Evolutionary conservation across 2,113 vertebrate species (phyloP).

Genomic region (Lampris megalopsis): DNA sequence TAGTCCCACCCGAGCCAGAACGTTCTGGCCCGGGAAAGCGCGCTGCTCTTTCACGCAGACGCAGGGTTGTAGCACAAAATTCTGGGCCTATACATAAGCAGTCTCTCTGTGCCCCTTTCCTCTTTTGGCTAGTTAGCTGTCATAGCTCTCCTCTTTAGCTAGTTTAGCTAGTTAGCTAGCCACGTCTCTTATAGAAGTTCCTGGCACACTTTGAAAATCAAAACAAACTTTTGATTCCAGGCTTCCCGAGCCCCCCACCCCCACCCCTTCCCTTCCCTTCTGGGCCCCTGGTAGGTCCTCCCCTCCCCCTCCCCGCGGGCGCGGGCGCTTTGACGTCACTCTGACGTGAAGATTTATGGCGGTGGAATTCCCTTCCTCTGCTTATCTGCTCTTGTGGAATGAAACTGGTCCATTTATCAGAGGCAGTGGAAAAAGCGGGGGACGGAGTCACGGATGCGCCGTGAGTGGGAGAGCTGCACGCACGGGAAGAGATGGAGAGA

Average conservation of each 20-base stretch:
- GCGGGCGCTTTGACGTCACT: slow-evolving; percentile 50
- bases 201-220: no score
- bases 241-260: no score
- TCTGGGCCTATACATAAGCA: no score
- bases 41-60: slow-evolving; percentile 1
- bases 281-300: no score
- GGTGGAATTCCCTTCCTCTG: slow-evolving; percentile 71
- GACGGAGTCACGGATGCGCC: slow-evolving; percentile 53
- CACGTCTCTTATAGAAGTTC: no score
- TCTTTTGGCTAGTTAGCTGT: no score
- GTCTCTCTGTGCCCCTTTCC: no score
- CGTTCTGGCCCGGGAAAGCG: slow-evolving; percentile 18
- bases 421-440: slow-evolving; percentile 39
- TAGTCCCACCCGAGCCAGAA: slow-evolving; percentile 29
- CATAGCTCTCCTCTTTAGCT: no score
- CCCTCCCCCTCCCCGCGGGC: no score
- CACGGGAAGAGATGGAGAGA: slow-evolving; percentile 7
- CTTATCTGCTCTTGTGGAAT: slow-evolving; percentile 67
- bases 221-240: no score
- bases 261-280: no score
- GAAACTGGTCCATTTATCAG: slow-evolving; percentile 76
- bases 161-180: no score
- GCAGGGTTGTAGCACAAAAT: slow-evolving; percentile 33
- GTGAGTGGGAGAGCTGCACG: slow-evolving; percentile 37
- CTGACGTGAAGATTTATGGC: slow-evolving; percentile 65